These are phyloP conservation scores for Pogonocherus hispidulus DNA, from an alignment of 2,888 invertebrate genomes.

Conservation along the genomic window DNA sequence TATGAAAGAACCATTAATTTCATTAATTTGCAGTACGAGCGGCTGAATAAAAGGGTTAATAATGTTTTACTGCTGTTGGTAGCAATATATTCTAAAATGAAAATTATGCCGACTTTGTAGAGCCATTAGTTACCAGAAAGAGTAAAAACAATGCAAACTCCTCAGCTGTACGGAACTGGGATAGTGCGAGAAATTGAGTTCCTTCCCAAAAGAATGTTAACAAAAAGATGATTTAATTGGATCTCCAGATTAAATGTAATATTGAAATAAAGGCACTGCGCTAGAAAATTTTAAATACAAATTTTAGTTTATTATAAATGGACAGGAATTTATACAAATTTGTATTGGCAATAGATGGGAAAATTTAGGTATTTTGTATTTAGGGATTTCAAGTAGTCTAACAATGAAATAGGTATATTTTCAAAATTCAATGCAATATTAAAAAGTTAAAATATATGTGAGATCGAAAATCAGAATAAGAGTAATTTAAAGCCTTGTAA, in stretches of 20 bases:
- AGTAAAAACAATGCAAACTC: constrained; percentile 14
- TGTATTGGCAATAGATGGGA: no score
- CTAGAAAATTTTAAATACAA: neutral
- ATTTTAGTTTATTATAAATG: no score
- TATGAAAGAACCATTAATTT: constrained; percentile 10
- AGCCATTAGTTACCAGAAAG: constrained; percentile 25
- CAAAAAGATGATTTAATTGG: neutral
- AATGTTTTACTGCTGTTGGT: constrained; percentile 20
- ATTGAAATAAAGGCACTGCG: neutral
- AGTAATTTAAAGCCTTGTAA: no score
- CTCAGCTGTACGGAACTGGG: neutral
- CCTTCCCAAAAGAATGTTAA: neutral
- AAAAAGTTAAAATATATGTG: no score
- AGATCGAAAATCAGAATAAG: no score
- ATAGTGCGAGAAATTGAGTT: constrained; percentile 3
- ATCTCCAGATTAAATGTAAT: neutral
- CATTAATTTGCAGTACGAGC: constrained; percentile 18
- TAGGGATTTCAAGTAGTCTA: no score
- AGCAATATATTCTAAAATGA: constrained; percentile 26
- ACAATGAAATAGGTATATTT: no score
- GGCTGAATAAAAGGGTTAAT: constrained; percentile 27
- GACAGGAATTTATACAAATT: no score
- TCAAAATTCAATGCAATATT: no score
- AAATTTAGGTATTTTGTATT: no score
- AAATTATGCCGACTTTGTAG: constrained; percentile 28